A percentile compares a stretch with the other conserved stretches of the same genome.
These are phyloP conservation scores for Dryocosmus kuriphilus DNA, from an alignment of 2,888 invertebrate genomes.

Conservation along the genomic window DNA sequence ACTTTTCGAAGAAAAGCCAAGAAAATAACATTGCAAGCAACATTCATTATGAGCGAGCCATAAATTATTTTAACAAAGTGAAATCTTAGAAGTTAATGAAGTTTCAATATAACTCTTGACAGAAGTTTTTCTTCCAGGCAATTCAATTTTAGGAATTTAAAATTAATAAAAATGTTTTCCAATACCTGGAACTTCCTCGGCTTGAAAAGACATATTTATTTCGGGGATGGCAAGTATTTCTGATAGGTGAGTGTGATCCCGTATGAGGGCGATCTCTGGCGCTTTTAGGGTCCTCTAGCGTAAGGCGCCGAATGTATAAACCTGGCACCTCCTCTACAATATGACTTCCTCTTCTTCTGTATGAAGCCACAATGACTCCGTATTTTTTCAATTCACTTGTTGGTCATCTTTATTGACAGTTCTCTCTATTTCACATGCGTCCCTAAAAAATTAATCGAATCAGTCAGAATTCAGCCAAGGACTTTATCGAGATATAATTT, in stretches of 20 bases:
- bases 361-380: conserved; percentile 72
- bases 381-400: conserved; percentile 2
- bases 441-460: conserved; percentile 1
- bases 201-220: conserved; percentile 67
- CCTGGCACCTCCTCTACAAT: conserved; percentile 75
- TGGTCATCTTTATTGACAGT: not conserved
- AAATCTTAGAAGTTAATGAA: no score
- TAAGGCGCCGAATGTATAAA: conserved; percentile 74
- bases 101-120: no score
- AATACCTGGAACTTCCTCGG: conserved; percentile 66
- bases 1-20: not conserved
- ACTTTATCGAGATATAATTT: not conserved
- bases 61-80: no score
- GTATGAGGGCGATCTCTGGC: conserved; percentile 68
- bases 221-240: conserved; percentile 73
- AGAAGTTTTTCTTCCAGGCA: not conserved
- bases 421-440: not conserved
- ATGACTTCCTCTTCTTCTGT: conserved; percentile 72
- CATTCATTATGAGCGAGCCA: no score
- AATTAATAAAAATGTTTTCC: conserved; percentile 18
- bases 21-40: no score
- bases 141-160: not conserved
- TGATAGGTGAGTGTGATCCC: conserved; percentile 67
- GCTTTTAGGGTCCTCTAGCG: conserved; percentile 74
- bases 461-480: not conserved